Base-by-base conservation (phyloP, 1,140 invertebrate genomes). In the Ruditapes philippinarum region DNA sequence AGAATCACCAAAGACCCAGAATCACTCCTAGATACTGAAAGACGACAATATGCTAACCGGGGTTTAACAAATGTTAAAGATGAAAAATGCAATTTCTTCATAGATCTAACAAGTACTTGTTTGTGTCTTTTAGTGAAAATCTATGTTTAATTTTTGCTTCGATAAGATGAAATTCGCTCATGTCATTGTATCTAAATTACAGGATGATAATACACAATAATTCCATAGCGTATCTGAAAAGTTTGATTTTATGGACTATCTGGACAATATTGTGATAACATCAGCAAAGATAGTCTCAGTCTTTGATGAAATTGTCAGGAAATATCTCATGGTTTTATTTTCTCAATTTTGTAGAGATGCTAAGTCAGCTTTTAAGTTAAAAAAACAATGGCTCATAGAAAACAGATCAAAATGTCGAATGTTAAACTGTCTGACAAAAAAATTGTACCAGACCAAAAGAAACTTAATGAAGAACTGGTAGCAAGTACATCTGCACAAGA, bases 311-410 rank as follows among this genome's bases (percentile, higher is more conserved):
- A 38, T 5, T 79, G 2, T 4, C 51, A n/a, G n/a, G 17, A 79
- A 2, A 40, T 79, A 54, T 12, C 14, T 79, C 19, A 14, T 3
- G 25, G 49, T 14, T 28, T 42, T 54, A 28, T 11, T 54, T 51
- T 25, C 38, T 31, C 76, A 79, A 9, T 79, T 54, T 79, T 5
- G 76, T 14, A 79, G 38, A 51, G 45, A 54, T 28, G 12, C 57
- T 57, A 79, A 79, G 33, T 54, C 76, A 54, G n/a, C 51, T 9
- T 54, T 3, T 33, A 57, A 57, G 25, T 79, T 14, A 3, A 79
- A 33, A 79, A 79, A 57, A 79, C 2, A 54, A 79, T 79, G 76
- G 76, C 76, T 7, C 76, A 79, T 57, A 17, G 76, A 54, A 79
- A 79, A 57, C 76, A 79, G n/a, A 79, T 79, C n/a, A n/a, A 31